Base-by-base conservation (phyloP, 1,140 invertebrate genomes). In the Drosophila tani region DNA sequence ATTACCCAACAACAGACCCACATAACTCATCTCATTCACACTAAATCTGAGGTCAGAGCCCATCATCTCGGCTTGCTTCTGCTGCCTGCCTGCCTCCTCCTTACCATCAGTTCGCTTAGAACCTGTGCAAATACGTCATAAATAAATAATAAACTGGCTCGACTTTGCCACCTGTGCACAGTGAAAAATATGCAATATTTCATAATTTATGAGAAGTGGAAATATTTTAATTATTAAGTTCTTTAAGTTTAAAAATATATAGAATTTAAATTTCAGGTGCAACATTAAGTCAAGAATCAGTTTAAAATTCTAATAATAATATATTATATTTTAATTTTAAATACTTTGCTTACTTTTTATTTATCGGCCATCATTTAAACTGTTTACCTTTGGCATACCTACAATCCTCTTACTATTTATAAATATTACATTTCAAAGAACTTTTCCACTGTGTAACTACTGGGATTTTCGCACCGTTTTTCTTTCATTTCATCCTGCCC, bases 31-130 rank as follows among this genome's bases (percentile, higher is more conserved):
- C 49, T 58, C 55, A 45, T 67, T 77, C 74, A 60, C 56, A 60
- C 75, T 68, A 69, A 78, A 69, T 78, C 56, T 78, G 56, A 69
- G 75, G 74, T 78, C 75, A 69, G 43, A 69, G 56, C 46, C 64
- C 63, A 68, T 68, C 47, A 46, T 67, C 49, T 78, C 75, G 45
- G 49, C 38, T 73, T 67, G 15, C 32, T 38, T 15, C 47, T 29
- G 11, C 17, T 7, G 3, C 17, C 47, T 29, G 11, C 12, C 12
- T 1, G 29, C 0, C 17, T 2, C 19, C 27, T 17, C 45, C 47
- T 57, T 46, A 6, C 58, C 29, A 15, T 41, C 40, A 49, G 21
- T 43, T 55, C 49, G 43, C 56, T 73, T 43, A 47, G 58, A 65
- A 56, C 65, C 76, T 63, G 45, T 59, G 53, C 41, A 76, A 59